These are phyloP conservation scores for Metridium senile DNA, from an alignment of 92 coral and sea anemone genomes.

Conservation along the genomic window DNA sequence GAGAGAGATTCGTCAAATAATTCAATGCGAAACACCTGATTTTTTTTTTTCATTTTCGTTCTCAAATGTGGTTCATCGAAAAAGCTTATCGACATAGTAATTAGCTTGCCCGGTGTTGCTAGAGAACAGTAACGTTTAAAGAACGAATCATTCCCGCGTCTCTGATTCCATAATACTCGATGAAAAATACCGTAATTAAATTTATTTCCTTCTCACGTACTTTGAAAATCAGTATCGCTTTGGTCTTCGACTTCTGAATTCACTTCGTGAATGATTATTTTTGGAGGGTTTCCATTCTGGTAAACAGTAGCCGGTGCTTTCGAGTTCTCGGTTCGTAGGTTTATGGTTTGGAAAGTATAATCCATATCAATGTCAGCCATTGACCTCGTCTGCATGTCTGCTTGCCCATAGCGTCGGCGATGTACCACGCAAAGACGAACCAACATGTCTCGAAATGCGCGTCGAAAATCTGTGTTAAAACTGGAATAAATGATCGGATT, in stretches of 20 bases:
- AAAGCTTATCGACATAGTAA: too few relatives aligned
- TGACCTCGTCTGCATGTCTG: conserved; percentile 19
- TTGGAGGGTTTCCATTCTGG: conserved; percentile 61
- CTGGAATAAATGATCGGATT: conserved; percentile 96
- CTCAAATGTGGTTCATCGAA: too few relatives aligned
- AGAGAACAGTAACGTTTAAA: too few relatives aligned
- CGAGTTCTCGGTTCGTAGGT: conserved; percentile 10
- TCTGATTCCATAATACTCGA: too few relatives aligned
- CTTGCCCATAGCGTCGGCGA: conserved; percentile 21
- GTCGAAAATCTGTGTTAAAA: conserved; percentile 90
- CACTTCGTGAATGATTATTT: conserved; percentile 72
- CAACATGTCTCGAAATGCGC: conserved; percentile 80
- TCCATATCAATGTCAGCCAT: conserved; percentile 43
- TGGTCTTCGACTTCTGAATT: conserved; percentile 45
- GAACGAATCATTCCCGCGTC: too few relatives aligned
- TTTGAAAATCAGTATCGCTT: neutral
- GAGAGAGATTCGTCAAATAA: too few relatives aligned
- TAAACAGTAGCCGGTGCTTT: conserved; percentile 36
- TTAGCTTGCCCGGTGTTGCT: too few relatives aligned
- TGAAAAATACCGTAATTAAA: too few relatives aligned
- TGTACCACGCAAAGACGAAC: conserved; percentile 44
- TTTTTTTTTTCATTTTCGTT: too few relatives aligned
- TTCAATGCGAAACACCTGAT: too few relatives aligned
- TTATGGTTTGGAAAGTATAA: conserved; percentile 6
- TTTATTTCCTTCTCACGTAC: too few relatives aligned